phyloP scores from a whole-genome alignment of 2,113 vertebrate species.

The Pseudopipra pipra region DNA sequence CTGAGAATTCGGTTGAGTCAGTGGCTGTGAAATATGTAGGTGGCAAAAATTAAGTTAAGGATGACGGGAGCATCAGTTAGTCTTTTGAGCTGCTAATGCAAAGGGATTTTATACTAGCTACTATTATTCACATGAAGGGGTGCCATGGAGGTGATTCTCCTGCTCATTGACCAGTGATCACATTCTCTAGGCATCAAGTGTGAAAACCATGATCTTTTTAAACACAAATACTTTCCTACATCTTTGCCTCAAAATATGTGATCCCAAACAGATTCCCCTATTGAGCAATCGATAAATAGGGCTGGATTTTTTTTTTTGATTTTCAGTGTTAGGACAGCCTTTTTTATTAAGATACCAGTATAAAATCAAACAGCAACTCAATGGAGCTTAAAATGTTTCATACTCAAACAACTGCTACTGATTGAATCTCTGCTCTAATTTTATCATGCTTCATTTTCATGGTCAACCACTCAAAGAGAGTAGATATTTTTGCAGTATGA shows the following conservation, averaged over 20 bases:
- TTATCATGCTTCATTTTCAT: neutral
- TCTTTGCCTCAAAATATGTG: neutral
- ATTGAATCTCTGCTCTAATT: neutral
- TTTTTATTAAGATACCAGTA: neutral
- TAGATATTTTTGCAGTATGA: neutral
- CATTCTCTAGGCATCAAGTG: neutral
- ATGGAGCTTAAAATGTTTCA: neutral
- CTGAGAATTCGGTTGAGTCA: neutral
- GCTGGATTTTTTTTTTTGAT: neutral
- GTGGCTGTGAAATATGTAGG: neutral
- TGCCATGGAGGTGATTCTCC: neutral
- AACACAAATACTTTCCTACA: neutral
- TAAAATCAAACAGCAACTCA: neutral
- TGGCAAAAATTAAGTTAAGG: neutral
- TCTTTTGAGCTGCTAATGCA: neutral
- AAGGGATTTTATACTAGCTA: neutral
- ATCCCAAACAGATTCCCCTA: neutral
- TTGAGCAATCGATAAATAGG: neutral
- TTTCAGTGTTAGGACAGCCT: neutral
- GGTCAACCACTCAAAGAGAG: neutral
- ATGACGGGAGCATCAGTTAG: neutral
- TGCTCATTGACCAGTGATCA: neutral
- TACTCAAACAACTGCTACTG: neutral
- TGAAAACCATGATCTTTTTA: neutral
- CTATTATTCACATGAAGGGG: neutral